These are phyloP conservation scores for Nyctalus aviator DNA, from an alignment of 2,797 vertebrate genomes.

Conservation along the genomic window DNA sequence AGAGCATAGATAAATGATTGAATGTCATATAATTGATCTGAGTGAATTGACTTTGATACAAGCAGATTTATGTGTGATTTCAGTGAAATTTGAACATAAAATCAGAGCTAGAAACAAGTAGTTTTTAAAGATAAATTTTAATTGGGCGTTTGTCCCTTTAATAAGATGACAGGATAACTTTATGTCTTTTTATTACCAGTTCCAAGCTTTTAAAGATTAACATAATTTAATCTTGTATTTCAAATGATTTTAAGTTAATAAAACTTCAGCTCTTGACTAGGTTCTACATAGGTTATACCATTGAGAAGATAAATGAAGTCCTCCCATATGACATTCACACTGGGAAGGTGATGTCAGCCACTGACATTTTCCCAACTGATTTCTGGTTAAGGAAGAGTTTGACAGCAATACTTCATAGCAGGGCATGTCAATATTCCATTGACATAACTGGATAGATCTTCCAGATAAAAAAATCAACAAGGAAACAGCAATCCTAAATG, in stretches of 20 bases:
- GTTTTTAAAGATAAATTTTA: not conserved
- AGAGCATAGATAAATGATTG: not conserved
- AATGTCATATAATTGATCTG: not conserved
- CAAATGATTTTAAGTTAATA: not conserved
- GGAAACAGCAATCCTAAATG: no score
- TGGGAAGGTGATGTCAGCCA: no score
- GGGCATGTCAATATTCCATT: no score
- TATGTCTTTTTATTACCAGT: not conserved
- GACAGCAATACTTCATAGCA: no score
- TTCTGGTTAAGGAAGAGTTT: not conserved
- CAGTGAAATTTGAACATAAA: conserved; percentile 11
- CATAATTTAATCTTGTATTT: not conserved
- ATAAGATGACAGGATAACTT: not conserved
- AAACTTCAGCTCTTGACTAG: not conserved
- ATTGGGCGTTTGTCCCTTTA: not conserved
- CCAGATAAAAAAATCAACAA: no score
- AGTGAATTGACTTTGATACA: not conserved
- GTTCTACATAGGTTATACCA: not conserved
- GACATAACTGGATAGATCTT: no score
- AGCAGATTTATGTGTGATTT: conserved; percentile 8
- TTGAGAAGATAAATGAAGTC: not conserved
- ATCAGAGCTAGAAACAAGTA: not conserved
- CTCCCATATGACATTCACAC: rapidly evolving
- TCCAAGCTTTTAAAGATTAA: not conserved
- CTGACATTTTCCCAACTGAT: not conserved